Base-by-base conservation (phyloP, 2,888 invertebrate species). In the Apodemia zela region DNA sequence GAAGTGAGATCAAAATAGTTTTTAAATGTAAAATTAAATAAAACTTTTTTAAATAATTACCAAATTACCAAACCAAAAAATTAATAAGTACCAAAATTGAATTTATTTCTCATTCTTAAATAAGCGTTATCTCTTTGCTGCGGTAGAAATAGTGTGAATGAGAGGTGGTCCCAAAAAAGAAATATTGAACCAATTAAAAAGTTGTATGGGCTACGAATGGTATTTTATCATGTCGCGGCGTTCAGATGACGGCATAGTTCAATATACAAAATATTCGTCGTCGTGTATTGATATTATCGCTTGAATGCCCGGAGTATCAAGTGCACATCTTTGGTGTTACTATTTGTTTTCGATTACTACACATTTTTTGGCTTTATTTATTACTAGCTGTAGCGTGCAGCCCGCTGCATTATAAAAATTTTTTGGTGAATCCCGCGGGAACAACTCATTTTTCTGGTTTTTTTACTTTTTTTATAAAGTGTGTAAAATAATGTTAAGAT, bases 241-340 rank as follows among this genome's bases (percentile, higher is more conserved):
- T 67, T 67, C 71, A 67, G 70, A 74, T 86, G 85, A 85, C 76
- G 78, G 54, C 71, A 78, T 74, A 75, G 78, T 80, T 78, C 82
- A 81, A 79, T 75, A 79, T 74, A 79, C 82, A 77, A 82, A 85
- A 84, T 85, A 86, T 86, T 83, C 85, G 75, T 69, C 73, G 78
- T 85, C 85, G 85, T 84, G 87, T 83, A 71, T 73, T 73, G 88
- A 88, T 88, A 85, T 72, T 74, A 88, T 87, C 87, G 77, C 74
- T 72, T 73, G 77, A 84, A 84, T 85, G 74, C 78, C 76, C 73
- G 71, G 78, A 83, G 83, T 82, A 84, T 85, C 82, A 77, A 76
- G 72, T 76, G 75, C 66, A 75, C 73, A 81, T 85, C 80, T 74
- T 64, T 54, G 18, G 47, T 35, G 61, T 45, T 79, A 86, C 85